phyloP scores from a whole-genome alignment of 2,797 vertebrate species.

The Etheostoma perlongum region DNA sequence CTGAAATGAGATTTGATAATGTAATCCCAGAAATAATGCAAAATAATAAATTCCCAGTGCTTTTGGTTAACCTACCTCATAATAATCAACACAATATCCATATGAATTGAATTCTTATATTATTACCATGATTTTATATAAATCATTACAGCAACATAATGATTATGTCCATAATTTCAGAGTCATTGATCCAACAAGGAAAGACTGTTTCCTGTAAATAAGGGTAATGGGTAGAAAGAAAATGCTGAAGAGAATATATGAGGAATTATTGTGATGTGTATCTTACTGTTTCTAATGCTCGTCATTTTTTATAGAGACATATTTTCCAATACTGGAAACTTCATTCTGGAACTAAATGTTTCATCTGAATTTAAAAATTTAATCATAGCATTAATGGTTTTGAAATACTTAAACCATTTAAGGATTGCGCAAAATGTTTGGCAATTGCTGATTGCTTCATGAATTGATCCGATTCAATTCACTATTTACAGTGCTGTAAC shows the following conservation, averaged over 20 bases:
- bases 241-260: background rate
- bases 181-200: background rate
- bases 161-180: background rate
- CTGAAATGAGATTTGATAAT: background rate
- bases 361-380: background rate
- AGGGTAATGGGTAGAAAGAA: background rate
- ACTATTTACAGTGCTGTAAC: slow-evolving; percentile 20
- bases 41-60: background rate
- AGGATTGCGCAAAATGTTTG: background rate
- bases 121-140: background rate
- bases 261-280: background rate
- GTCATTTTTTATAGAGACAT: background rate
- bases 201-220: background rate
- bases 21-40: background rate
- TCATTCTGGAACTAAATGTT: background rate
- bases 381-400: slow-evolving; percentile 5
- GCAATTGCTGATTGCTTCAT: slow-evolving; percentile 19
- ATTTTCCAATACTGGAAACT: background rate
- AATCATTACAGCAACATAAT: background rate
- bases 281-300: background rate
- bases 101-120: too few species aligned
- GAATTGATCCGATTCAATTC: slow-evolving; percentile 12
- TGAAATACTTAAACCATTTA: slow-evolving; percentile 24
- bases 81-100: background rate
- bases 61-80: background rate